Percentiles rank a stretch among this genome's conserved stretches.
These are phyloP conservation scores for Tetraneura akinire DNA, from an alignment of 1,140 invertebrate genomes.

Conservation along the genomic window DNA sequence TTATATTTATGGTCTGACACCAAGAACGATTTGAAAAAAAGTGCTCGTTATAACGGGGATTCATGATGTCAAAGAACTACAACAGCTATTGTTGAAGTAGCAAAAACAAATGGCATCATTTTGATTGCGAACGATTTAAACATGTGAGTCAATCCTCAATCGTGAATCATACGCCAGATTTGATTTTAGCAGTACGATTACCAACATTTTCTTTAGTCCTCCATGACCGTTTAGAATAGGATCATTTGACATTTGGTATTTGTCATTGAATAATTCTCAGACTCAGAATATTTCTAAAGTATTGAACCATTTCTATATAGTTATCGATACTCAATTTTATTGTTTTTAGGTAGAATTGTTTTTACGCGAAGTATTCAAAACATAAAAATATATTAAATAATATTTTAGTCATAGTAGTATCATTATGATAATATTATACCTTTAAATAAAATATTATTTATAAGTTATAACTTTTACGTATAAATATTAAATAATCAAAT, in stretches of 20 bases:
- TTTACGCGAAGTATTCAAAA: too few species aligned
- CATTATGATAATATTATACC: too few species aligned
- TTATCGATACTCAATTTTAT: too few species aligned
- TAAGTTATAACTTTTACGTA: too few species aligned
- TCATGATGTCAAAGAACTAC: constrained; percentile 7
- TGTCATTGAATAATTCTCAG: background rate
- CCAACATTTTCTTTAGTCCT: background rate
- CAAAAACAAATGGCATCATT: constrained; percentile 8
- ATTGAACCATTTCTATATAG: too few species aligned
- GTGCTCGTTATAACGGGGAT: background rate
- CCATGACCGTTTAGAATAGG: background rate
- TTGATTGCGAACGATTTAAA: background rate
- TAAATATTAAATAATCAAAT: too few species aligned
- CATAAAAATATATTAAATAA: too few species aligned
- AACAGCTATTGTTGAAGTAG: background rate
- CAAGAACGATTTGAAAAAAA: background rate
- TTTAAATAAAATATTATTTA: too few species aligned
- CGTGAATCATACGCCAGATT: background rate
- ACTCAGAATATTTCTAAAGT: too few species aligned
- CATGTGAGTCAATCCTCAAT: background rate
- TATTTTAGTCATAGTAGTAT: too few species aligned
- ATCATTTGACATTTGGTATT: too few species aligned
- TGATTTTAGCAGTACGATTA: background rate
- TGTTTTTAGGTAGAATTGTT: too few species aligned
- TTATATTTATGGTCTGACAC: constrained; percentile 17